These are phyloP conservation scores for Adelphocoris suturalis DNA, from an alignment of 2,888 invertebrate genomes.

Conservation along the genomic window DNA sequence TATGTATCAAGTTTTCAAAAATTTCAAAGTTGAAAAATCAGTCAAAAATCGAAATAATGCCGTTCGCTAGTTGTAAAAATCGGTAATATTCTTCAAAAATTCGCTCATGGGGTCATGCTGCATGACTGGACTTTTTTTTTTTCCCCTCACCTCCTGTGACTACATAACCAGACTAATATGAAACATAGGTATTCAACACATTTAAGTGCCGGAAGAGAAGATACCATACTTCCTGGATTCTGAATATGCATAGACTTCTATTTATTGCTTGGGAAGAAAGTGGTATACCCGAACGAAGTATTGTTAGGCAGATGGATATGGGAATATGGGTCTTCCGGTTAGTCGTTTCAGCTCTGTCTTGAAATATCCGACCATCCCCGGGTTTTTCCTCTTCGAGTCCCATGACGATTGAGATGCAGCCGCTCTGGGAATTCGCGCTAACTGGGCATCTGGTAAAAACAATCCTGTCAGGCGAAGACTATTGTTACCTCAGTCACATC, in stretches of 20 bases:
- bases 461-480: background rate
- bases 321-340: background rate
- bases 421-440: slow-evolving; percentile 1
- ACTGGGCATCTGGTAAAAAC: background rate
- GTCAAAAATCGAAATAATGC: too few relatives aligned
- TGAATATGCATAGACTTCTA: background rate
- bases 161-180: background rate
- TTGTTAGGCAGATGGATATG: background rate
- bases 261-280: background rate
- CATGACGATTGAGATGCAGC: background rate
- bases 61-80: too few relatives aligned
- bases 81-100: too few relatives aligned
- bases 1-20: too few relatives aligned
- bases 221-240: background rate
- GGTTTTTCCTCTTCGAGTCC: background rate
- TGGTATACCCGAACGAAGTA: background rate
- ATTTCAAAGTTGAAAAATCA: too few relatives aligned
- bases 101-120: too few relatives aligned
- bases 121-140: too few relatives aligned
- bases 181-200: background rate
- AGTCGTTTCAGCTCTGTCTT: background rate
- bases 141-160: background rate
- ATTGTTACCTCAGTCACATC: background rate
- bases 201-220: background rate
- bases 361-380: background rate